Evolutionary conservation across 2,888 invertebrate species (phyloP), one percentile per base, ranked within the genome.

Genomic region (Pterostichus niger): DNA sequence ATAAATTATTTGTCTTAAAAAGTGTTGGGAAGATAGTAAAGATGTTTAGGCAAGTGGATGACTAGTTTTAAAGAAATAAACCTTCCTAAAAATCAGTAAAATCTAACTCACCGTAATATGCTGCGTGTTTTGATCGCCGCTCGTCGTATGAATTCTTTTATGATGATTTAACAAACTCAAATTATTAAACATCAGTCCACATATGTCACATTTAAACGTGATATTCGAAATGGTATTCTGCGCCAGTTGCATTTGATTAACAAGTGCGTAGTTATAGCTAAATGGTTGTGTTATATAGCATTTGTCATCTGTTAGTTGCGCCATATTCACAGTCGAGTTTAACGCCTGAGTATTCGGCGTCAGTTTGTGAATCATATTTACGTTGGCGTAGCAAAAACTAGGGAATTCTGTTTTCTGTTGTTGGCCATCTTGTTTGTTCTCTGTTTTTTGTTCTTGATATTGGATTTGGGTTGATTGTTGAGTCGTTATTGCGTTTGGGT

Each of bases 181-280:
- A 88, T 96, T 96, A 0, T 95, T 95, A 89, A 96, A 97, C 92
- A 96, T 96, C 84, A 96, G 91, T 61, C 96, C 96, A 88, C 96
- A 96, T 7, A 96, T 95, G 89, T 97, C 96, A 90, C 96, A 96
- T 90, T 96, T 97, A 89, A 96, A 96, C 86, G 96, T 96, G 33
- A 96, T 96, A 88, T 95, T 96, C 13, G 95, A 94, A 88, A 95
- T 94, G 82, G 94, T 93, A 87, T 94, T 95, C 88, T 94, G 93
- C 24, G 95, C 94, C 84, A 96, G 92, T 87, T 96, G 95, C 95
- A 96, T 96, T 89, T 96, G 96, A 90, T 96, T 96, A 40, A 90
- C 90, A 86, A 96, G 91, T 2, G 96, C 96, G 91, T 96, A 96
- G 88, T 96, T 96, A 88, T 95, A 95, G 76, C 94, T 93, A 86